Base-by-base conservation (phyloP, 2,888 invertebrate species). In the Caenorhabditis drosophilae region DNA sequence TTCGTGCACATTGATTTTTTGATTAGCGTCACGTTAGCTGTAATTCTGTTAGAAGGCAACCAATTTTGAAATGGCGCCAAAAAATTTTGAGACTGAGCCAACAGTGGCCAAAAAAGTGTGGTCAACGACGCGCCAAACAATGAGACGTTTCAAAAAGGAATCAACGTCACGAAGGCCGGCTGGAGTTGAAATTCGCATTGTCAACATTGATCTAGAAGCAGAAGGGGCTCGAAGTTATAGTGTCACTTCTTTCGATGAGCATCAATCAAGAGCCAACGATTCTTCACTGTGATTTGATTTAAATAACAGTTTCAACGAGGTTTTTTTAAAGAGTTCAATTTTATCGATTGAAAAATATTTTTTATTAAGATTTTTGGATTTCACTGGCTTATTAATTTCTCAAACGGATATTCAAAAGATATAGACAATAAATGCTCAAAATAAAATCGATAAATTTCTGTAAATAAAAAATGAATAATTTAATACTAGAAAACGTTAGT, bases 51-150 rank as follows among this genome's bases (percentile, higher is more conserved):
- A n/a, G n/a, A n/a, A n/a, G n/a, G n/a, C n/a, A n/a, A n/a, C n/a
- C n/a, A n/a, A n/a, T n/a, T 22, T 42, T 4, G 15, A 12, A 16
- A 31, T 16, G 26, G 2, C 2, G 6, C 36, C 36, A 40, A 20
- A 18, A 51, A 41, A 26, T 31, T 61, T 70, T 47, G 62, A 76
- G 75, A 77, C 75, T 20, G 78, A 79, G 58, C 79, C 78, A 42
- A 79, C 79, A 16, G 79, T 79, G 44, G 79, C 79, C 23, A 79
- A 79, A 67, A 77, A 76, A 66, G 75, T 79, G 50, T 78, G 77
- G 77, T 79, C 78, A 18, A 78, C 75, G 54, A 78, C 79, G 50
- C 66, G 77, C 27, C 77, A 79, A 56, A 79, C 79, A 51, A 76
- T 79, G 48, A 49, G 78, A 46, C 67, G 76, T 40, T 78, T 76